A percentile compares a stretch with the other conserved stretches of the same genome.
phyloP scores from a whole-genome alignment of 2,113 vertebrate species.

The human (Homo sapiens) region DNA sequence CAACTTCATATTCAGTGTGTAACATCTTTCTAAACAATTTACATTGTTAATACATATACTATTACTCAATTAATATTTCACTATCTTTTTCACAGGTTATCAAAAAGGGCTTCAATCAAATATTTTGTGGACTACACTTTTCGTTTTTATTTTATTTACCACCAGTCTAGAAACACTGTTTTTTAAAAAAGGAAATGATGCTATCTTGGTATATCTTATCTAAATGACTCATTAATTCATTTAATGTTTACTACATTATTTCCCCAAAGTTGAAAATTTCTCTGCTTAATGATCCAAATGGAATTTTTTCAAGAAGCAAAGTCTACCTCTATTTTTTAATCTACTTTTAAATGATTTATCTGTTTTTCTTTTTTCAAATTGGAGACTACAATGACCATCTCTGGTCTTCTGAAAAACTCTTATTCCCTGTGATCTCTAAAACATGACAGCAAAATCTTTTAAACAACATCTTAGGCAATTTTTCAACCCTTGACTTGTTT shows the following conservation, averaged over 20 bases:
- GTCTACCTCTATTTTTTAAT: neutral
- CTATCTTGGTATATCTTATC: neutral
- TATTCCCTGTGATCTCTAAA: neutral
- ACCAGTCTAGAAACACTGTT: neutral
- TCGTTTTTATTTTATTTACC: neutral
- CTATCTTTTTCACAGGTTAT: neutral
- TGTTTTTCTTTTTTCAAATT: neutral
- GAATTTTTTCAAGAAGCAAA: neutral
- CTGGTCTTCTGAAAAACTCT: neutral
- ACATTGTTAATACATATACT: neutral
- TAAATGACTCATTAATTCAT: neutral
- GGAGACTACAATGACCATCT: neutral
- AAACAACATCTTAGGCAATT: neutral
- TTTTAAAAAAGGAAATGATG: neutral
- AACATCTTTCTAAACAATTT: constrained; percentile 10
- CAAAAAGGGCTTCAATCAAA: constrained; percentile 6
- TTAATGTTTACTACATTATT: neutral
- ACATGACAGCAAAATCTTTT: neutral
- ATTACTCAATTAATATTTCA: neutral
- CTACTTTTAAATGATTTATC: neutral
- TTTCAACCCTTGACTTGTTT: neutral
- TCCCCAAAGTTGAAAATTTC: neutral
- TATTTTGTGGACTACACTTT: neutral
- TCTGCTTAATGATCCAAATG: neutral
- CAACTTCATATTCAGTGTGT: neutral